Evolutionary conservation across 2,888 invertebrate species (phyloP).

Genomic region (Temnothorax ravouxi): DNA sequence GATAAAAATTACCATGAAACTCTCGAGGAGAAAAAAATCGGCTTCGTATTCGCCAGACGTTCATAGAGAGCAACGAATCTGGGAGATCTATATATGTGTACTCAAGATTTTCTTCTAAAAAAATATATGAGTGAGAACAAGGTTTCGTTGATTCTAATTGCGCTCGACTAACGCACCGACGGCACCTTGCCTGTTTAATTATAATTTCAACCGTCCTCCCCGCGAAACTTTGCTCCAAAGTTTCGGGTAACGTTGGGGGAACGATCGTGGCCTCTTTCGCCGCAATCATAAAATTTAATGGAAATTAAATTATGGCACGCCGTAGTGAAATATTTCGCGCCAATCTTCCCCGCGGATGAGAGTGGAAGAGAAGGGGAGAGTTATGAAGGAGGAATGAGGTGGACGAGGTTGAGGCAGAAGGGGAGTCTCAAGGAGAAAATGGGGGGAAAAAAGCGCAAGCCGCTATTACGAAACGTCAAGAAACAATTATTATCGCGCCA

Average conservation of each 20-base stretch:
- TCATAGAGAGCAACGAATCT: background rate
- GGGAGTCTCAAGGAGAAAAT: constrained; percentile 15
- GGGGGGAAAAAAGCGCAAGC: constrained; percentile 30
- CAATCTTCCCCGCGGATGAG: constrained; percentile 32
- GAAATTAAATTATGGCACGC: constrained; percentile 68
- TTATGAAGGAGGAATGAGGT: background rate
- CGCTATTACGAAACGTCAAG: constrained; percentile 73
- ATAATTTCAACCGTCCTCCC: constrained; percentile 38
- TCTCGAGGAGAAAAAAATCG: background rate
- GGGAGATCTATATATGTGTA: background rate
- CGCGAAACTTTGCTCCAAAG: constrained; percentile 32
- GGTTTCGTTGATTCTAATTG: constrained; percentile 12
- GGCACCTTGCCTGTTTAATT: constrained; percentile 40
- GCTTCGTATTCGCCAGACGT: background rate
- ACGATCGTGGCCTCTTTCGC: constrained; percentile 46
- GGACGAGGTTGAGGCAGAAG: background rate
- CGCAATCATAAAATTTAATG: constrained; percentile 70
- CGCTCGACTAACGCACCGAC: constrained; percentile 23
- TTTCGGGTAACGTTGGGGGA: constrained; percentile 29
- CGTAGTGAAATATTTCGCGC: constrained; percentile 56
- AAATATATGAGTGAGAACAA: constrained; percentile 1
- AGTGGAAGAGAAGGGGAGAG: background rate
- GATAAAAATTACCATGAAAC: background rate
- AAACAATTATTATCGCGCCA: constrained; percentile 82
- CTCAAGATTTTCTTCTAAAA: background rate